These are phyloP conservation scores for Cheilosia scutellata DNA, from an alignment of 2,888 invertebrate genomes.

Conservation along the genomic window DNA sequence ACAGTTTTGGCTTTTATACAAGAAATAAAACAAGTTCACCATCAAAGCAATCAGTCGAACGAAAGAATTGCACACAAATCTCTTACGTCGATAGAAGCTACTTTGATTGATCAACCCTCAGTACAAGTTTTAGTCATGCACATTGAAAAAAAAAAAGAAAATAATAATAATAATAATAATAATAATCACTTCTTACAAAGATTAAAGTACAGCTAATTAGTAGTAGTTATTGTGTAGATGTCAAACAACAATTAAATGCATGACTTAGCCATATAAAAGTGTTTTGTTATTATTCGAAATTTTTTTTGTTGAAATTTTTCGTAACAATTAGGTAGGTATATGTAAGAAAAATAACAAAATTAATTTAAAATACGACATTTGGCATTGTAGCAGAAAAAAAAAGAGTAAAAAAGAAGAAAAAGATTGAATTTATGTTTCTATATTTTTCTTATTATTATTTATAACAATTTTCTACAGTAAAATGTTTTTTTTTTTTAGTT, in stretches of 20 bases:
- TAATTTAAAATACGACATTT: conserved; percentile 51
- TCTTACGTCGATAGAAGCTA: neutral
- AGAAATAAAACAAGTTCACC: conserved; percentile 24
- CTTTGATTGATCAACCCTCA: conserved; percentile 18
- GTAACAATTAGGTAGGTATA: conserved; percentile 6
- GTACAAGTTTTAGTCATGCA: conserved; percentile 57
- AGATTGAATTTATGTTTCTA: conserved; percentile 56
- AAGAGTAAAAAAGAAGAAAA: conserved; percentile 28
- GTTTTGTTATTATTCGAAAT: conserved; percentile 20
- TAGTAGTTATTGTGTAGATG: conserved; percentile 37
- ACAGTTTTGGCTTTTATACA: conserved; percentile 55
- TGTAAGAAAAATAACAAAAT: conserved; percentile 17
- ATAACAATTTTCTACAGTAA: conserved; percentile 75
- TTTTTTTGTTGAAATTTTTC: conserved; percentile 6
- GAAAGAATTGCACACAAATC: neutral
- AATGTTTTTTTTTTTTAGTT: conserved; percentile 34
- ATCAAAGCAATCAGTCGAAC: conserved; percentile 33
- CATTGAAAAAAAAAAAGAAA: conserved; percentile 14
- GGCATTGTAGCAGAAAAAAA: conserved; percentile 48
- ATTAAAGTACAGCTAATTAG: conserved; percentile 31
- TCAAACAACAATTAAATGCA: conserved; percentile 57
- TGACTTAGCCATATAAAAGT: conserved; percentile 52
- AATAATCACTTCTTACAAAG: conserved; percentile 15
- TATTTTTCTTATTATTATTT: conserved; percentile 75
- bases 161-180: neutral